Conservation (phyloP, 2,113 vertebrate species). For the Glaucidium brasilianum region DNA sequence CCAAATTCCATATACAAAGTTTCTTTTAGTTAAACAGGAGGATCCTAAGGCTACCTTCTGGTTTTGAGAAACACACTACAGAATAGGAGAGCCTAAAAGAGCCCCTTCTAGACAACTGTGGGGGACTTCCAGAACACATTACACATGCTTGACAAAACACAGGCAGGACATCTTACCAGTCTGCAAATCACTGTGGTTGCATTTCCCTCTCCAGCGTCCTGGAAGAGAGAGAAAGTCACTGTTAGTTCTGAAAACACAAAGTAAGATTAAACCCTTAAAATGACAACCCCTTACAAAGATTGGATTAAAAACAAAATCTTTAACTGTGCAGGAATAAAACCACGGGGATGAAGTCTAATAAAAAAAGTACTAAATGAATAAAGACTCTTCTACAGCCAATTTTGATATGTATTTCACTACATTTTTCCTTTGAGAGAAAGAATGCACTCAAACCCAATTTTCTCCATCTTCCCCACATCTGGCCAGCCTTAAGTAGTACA, state of each 20-base stretch:
- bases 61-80: neutral
- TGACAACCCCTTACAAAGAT: neutral
- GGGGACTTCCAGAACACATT: neutral
- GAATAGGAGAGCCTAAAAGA: neutral
- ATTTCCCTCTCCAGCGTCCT: constrained; percentile 26
- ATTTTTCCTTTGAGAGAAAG: neutral
- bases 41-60: neutral
- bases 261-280: neutral
- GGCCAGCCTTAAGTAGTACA: neutral
- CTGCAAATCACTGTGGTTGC: neutral
- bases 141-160: neutral
- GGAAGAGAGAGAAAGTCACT: neutral
- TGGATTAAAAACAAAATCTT: neutral
- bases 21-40: neutral
- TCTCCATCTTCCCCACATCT: neutral
- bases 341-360: neutral
- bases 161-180: constrained; percentile 46
- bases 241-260: neutral
- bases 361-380: neutral
- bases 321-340: neutral
- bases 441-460: neutral
- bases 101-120: neutral
- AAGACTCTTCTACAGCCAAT: neutral
- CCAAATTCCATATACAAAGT: neutral
- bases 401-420: neutral